phyloP scores from a whole-genome alignment of 2,797 vertebrate species.

The Chlorospingus flavigularis region DNA sequence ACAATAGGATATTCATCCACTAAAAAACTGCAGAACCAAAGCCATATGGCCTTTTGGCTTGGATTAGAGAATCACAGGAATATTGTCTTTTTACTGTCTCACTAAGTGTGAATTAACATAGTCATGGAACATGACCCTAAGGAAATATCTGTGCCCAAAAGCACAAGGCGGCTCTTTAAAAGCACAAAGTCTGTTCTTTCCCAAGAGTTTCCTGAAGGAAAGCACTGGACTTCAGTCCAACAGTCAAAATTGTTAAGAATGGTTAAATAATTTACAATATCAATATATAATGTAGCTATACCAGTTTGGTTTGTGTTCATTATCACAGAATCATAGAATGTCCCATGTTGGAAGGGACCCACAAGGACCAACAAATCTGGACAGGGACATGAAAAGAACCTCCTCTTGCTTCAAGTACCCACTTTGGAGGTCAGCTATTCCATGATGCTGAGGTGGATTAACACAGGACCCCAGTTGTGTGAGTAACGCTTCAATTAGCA shows the following conservation, averaged over 20 bases:
- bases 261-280: background rate
- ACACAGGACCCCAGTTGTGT: background rate
- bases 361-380: background rate
- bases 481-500: background rate
- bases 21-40: background rate
- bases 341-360: background rate
- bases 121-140: background rate
- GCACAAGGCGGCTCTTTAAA: background rate
- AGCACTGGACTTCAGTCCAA: background rate
- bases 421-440: background rate
- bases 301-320: background rate
- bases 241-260: background rate
- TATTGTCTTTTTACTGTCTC: background rate
- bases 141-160: background rate
- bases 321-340: background rate
- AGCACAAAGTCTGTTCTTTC: background rate
- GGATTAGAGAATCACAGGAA: background rate
- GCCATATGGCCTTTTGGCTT: constrained; percentile 36
- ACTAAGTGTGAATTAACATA: background rate
- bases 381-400: background rate
- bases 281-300: background rate
- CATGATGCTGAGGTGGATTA: background rate
- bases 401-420: background rate
- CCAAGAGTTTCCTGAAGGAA: background rate
- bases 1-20: background rate